Percentiles rank a stretch among this genome's conserved stretches.
Evolutionary conservation across 2,888 invertebrate species (phyloP).

Genomic region (Galerucella nymphaeae): DNA sequence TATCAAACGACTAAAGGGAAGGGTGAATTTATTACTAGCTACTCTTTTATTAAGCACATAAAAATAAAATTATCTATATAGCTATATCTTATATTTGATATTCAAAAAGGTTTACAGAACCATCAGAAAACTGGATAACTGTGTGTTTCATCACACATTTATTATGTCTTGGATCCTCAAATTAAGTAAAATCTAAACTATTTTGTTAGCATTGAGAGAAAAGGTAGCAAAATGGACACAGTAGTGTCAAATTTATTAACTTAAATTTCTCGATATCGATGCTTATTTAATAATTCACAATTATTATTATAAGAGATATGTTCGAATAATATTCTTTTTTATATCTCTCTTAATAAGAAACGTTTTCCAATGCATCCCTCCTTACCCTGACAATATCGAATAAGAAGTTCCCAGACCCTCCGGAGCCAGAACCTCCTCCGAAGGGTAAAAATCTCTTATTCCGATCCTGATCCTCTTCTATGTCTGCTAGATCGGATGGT

Average conservation of each 20-base stretch:
- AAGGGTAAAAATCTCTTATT: constrained; percentile 84
- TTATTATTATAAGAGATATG: neutral
- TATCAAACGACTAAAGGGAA: too few relatives aligned
- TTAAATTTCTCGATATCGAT: neutral
- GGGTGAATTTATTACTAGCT: neutral
- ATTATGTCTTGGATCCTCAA: too few relatives aligned
- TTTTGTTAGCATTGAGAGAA: too few relatives aligned
- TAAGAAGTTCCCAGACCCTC: constrained; percentile 88
- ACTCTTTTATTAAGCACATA: neutral
- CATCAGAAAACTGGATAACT: too few relatives aligned
- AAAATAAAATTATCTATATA: neutral
- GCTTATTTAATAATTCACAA: too few relatives aligned
- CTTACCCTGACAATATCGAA: constrained; percentile 91
- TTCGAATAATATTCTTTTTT: neutral
- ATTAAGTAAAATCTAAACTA: too few relatives aligned
- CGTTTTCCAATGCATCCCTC: constrained; percentile 48
- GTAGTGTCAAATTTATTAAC: too few relatives aligned
- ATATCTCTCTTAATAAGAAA: neutral
- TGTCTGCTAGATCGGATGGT: constrained; percentile 78
- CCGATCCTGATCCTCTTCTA: constrained; percentile 79
- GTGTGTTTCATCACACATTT: too few relatives aligned
- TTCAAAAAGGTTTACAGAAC: too few relatives aligned
- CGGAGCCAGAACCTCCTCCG: constrained; percentile 69
- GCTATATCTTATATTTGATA: too few relatives aligned
- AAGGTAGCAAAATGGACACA: too few relatives aligned